Evolutionary conservation across 2,113 vertebrate species (phyloP), one percentile per base, ranked within the genome.

Genomic region (Sinocyclocheilus rhinocerous): DNA sequence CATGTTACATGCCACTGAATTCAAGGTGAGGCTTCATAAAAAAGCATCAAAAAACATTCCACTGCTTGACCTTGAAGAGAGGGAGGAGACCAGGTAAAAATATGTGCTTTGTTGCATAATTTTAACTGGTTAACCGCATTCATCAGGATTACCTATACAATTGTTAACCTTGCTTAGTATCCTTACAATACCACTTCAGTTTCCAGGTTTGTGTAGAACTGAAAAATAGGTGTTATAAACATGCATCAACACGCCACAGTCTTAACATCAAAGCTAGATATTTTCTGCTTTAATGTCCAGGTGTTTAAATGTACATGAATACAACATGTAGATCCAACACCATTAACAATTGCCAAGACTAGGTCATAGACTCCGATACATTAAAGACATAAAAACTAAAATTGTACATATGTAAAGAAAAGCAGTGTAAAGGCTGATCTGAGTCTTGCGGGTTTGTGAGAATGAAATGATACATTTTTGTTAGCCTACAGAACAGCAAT

Each of bases 401-500:
- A n/a, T 18, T 55, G 15, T 18, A 55, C 50, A 55, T 55, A 52
- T 33, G 48, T 26, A 55, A 77, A n/a, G 36, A 83, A 77, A 57
- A 85, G 48, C 57, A 63, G 55, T 86, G 57, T 13, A 8, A 70
- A 9, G 45, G 59, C 76, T 76, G 33, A 81, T 63, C 39, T 6
- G 45, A 42, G 59, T 20, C 16, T 42, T 67, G n/a, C 24, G 48
- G 36, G 59, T 84, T 69, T 76, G 59, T 67, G 42, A 29, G 2
- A 45, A 50, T 82, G 2, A 69, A 50, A 82, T 26, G 1, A 48
- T 18, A 26, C 0, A 61, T 45, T 50, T 48, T 57, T 45, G 15
- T 69, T 95, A 95, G 94, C 94, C 94, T 95, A 95, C 93, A 96
- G 95, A 96, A 96, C 95, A 95, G 94, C 95, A 94, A 92, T 92